Base-by-base conservation (phyloP, 30 jellyfish, hydroid and myxozoan genomes). In the Clytia hemisphaerica region DNA sequence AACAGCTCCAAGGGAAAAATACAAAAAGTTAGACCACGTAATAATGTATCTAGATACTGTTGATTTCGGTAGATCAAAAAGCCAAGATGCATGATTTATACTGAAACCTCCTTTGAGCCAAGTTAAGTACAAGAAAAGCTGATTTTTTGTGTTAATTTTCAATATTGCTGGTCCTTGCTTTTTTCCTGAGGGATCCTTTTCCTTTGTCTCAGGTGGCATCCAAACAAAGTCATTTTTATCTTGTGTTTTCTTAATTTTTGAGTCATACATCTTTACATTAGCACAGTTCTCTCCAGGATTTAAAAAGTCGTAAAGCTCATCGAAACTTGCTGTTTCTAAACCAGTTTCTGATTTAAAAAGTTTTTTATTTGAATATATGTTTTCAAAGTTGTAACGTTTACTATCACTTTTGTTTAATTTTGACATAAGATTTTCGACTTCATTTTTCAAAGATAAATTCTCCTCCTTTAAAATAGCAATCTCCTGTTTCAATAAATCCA, bases 121-220 rank as follows among this genome's bases (percentile, higher is more conserved):
- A 10, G 82, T 51, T 75, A 45, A 45, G 33, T 30, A 70, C 82
- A 70, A 27, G 49, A 70, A 70, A 4, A 70, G 58, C 51, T 70
- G 82, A 34, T 70, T 76, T n/a, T 10, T 18, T 35, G 82, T 33
- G 26, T 70, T 37, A 30, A 37, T 7, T 70, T 70, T 70, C 30
- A 58, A 76, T n/a, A n/a, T n/a, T 70, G 29, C 51, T 70, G 82
- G 82, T 33, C 82, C 76, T 29, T 37, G 82, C n/a, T n/a, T n/a
- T n/a, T n/a, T n/a, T n/a, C n/a, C n/a, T n/a, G n/a, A n/a, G n/a
- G n/a, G n/a, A n/a, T n/a, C n/a, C n/a, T n/a, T n/a, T n/a, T n/a
- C n/a, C n/a, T n/a, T n/a, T n/a, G n/a, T n/a, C n/a, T n/a, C n/a
- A n/a, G n/a, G n/a, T n/a, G n/a, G n/a, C n/a, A n/a, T n/a, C n/a